Evolutionary conservation across 2,113 vertebrate species (phyloP).

Genomic region (Seriola quinqueradiata): DNA sequence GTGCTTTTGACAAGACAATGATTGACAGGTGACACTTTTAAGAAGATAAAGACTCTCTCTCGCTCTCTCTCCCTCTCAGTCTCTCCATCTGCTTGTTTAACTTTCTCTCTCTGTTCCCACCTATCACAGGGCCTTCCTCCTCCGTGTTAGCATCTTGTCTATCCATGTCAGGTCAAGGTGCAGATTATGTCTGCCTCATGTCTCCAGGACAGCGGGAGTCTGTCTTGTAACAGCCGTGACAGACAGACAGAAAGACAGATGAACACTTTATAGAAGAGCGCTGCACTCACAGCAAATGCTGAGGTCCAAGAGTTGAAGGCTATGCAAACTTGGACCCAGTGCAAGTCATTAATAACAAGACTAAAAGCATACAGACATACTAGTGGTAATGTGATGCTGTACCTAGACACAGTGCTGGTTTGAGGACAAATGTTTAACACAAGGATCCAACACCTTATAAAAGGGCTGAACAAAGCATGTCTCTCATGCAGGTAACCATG

Average conservation of each 20-base stretch:
- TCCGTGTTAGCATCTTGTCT: conserved; percentile 60
- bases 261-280: neutral
- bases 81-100: neutral
- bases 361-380: neutral
- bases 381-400: neutral
- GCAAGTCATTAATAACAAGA: neutral
- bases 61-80: conserved; percentile 9
- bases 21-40: conserved; percentile 61
- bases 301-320: neutral
- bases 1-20: conserved; percentile 44
- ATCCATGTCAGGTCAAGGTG: conserved; percentile 54
- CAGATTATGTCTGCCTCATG: conserved; percentile 53
- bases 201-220: conserved; percentile 49
- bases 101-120: conserved; percentile 23
- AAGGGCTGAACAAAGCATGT: too few relatives aligned
- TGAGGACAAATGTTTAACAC: neutral
- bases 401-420: neutral
- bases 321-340: neutral
- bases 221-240: conserved; percentile 19
- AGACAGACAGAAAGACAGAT: conserved; percentile 22
- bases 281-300: neutral
- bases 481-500: too few relatives aligned
- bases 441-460: neutral
- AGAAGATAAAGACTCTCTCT: conserved; percentile 17
- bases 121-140: conserved; percentile 12